These are phyloP conservation scores for Eupithecia pulchellata DNA, from an alignment of 2,888 invertebrate genomes.

Conservation along the genomic window DNA sequence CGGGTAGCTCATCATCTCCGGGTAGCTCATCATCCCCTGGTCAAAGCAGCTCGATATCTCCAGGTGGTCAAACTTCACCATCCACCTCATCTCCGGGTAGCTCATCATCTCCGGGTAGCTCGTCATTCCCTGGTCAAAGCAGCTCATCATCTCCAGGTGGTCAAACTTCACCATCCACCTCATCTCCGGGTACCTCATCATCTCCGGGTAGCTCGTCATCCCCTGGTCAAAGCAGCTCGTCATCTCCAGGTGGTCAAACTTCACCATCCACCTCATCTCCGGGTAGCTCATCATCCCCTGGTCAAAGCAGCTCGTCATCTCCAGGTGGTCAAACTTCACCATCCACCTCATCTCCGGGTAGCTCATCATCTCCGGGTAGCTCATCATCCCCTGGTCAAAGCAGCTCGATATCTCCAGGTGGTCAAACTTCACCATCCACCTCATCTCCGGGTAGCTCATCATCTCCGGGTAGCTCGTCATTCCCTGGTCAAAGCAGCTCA, in stretches of 20 bases:
- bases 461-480: background rate
- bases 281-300: background rate
- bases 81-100: background rate
- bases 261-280: background rate
- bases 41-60: background rate
- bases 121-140: background rate
- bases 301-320: background rate
- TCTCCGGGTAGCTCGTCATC: background rate
- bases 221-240: background rate
- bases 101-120: background rate
- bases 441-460: background rate
- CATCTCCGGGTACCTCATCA: background rate
- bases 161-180: background rate
- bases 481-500: background rate
- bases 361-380: background rate
- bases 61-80: background rate
- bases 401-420: conserved; percentile 1
- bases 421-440: background rate
- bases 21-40: background rate
- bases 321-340: background rate
- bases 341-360: background rate
- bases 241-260: background rate
- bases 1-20: background rate
- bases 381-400: background rate
- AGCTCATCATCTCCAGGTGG: background rate